Base-by-base conservation (phyloP, 2,113 vertebrate genomes). In the Cettia cetti region DNA sequence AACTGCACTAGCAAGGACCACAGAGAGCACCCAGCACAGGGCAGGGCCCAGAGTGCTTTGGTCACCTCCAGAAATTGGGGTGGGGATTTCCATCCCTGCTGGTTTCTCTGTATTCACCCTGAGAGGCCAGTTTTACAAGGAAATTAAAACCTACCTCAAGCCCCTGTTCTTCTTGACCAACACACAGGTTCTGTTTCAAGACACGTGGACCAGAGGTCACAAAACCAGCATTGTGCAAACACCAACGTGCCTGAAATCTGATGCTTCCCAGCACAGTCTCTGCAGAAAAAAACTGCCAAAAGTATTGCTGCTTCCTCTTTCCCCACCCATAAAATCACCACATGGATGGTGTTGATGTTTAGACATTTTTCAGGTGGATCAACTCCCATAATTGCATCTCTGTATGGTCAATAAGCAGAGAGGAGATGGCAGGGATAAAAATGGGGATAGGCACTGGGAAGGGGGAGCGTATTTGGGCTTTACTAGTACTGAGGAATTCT, bases 231-330 rank as follows among this genome's bases (percentile, higher is more conserved):
- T 77, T 40, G 37, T 49, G 33, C 74, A 75, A 90, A 45, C 1
- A 0, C 33, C 53, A 56, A 18, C 1, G 0, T 22, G n/a, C 21
- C 27, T 22, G 13, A 22, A 57, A 13, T 10, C 66, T 79, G 92
- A 81, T 85, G 74, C 66, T 90, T 92, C 78, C 79, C 47, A 35
- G 49, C 74, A 66, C 1, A 59, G 30, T 7, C 85, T 72, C 69
- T 93, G 85, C 82, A 90, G 78, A 64, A 88, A 60, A 60, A 93
- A 85, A 23, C 82, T 88, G 88, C 78, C 86, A 81, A 75, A 93
- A 60, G n/a, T 17, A 22, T 54, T 53, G 70, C 70, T 90, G 78
- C 56, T 94, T 53, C 74, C 68, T 59, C 90, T n/a, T 53, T 92
- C 85, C 44, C 65, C 92, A 75, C 82, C 82, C 88, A 53, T 37